Evolutionary conservation across 2,113 vertebrate genomes (phyloP), one percentile per base, ranked within the genome.

Genomic region (Pantherophis guttatus): DNA sequence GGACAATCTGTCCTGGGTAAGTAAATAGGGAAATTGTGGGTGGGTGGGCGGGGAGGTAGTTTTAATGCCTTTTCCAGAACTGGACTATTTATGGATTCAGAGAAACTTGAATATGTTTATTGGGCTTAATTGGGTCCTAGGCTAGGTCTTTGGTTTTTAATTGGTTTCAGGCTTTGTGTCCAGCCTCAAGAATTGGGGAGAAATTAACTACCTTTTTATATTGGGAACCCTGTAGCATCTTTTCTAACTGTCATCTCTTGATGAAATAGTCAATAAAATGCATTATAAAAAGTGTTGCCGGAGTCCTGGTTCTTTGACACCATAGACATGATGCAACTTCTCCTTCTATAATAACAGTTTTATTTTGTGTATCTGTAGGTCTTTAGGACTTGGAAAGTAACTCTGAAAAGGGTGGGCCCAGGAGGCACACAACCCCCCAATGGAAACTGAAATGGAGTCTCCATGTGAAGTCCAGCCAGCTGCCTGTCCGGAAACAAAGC

Each of bases 401-500:
- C 92, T 98, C 98, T 98, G 97, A 98, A 95, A 96, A 97, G 3
- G 75, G n/a, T 23, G 11, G 5, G 97, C 17, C 29, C 48, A 29
- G 19, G 12, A n/a, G 33, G 53, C 87, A 58, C 3, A 97, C 96
- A 97, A 97, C 97, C 96, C 3, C 96, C 96, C 95, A 53, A 59
- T 99, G 98, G 98, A 98, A 97, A 98, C 98, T 0, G 92, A 96
- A 91, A 91, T 95, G 70, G 96, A 96, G 95, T 33, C 97, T 33
- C 96, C 96, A 50, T 97, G 97, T 55, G 96, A 95, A 24, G 96
- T 96, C 90, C 97, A 95, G 95, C 97, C 96, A 96, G 97, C 97
- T 94, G 97, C 97, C 91, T 97, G 98, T 86, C 97, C 98, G 91
- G 97, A 94, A 15, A 95, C 98, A 89, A 92, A 96, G 93, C 29